Base-by-base conservation (phyloP, 2,888 invertebrate species). In the Nyleta sp. region DNA sequence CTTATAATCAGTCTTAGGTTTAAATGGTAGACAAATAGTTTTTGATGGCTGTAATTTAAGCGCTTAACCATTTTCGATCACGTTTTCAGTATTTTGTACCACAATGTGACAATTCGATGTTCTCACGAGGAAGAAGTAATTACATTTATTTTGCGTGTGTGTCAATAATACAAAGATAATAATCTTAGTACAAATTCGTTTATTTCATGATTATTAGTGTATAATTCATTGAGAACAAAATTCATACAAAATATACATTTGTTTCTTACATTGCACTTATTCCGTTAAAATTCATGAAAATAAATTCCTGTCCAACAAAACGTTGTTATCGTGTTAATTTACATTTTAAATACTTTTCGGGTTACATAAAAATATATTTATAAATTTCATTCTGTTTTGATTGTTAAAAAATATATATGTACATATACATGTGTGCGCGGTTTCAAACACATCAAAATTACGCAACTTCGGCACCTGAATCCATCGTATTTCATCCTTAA, bases 181-280 rank as follows among this genome's bases (percentile, higher is more conserved):
- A 55, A 72, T 48, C 22, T 75, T 70, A 57, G 50, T 57, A 70
- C 17, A 60, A 64, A 53, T 64, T 68, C 55, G 13, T 75, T 68
- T 70, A 46, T 67, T 74, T 52, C 22, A 42, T 75, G 33, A 57
- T 70, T 62, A 75, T 65, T 60, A 48, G 28, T 55, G 24, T 72
- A 72, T 52, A 52, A 50, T 52, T 59, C 31, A 40, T 40, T 55
- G 20, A 55, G 11, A 42, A 52, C 10, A 76, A 64, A 60, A 38
- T 70, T 65, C 70, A 52, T 76, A 76, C 76, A 76, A 75, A 76
- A 76, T 70, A 76, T 76, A 76, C 70, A 75, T 62, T 35, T 48
- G 28, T 55, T 64, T 70, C 28, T 60, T 64, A 65, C 71, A 71
- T 71, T 71, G 76, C 76, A 65, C 76, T 64, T 72, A 33, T 64